Conservation (phyloP, 2,888 invertebrate species). For the Esperia sulphurella region DNA sequence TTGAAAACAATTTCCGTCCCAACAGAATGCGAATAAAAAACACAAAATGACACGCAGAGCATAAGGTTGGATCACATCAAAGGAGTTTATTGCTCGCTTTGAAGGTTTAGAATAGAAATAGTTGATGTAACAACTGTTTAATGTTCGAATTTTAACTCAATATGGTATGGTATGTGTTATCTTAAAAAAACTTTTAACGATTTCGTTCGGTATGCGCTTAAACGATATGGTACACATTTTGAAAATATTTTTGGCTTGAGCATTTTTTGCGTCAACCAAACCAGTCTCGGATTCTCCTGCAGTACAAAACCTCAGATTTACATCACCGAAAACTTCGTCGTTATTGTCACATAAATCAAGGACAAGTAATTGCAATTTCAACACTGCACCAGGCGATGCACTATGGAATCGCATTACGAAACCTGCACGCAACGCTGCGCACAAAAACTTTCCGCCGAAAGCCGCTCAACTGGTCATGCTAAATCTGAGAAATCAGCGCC, state of each 20-base stretch:
- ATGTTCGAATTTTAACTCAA: not conserved
- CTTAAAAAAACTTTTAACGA: not conserved
- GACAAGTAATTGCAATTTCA: constrained; percentile 37
- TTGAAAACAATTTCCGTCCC: too few species aligned
- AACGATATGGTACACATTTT: not conserved
- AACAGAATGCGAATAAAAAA: not conserved
- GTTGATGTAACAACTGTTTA: constrained; percentile 11
- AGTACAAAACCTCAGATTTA: constrained; percentile 24
- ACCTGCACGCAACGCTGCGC: constrained; percentile 38
- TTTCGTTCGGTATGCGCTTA: not conserved
- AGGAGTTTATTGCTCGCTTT: constrained; percentile 41
- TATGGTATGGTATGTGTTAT: not conserved
- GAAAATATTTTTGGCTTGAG: not conserved
- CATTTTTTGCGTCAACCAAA: constrained; percentile 1
- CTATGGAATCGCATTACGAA: constrained; percentile 38
- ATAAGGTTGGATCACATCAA: constrained; percentile 37
- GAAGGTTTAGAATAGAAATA: constrained; percentile 35
- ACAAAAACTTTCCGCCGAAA: constrained; percentile 69
- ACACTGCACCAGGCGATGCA: constrained; percentile 21
- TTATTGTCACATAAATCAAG: constrained; percentile 32
- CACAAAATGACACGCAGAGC: constrained; percentile 28
- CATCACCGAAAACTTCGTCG: constrained; percentile 28
- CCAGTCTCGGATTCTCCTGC: constrained; percentile 16
- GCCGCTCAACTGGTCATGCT: constrained; percentile 61
- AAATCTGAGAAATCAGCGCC: constrained; percentile 64